Percentiles rank a stretch among this genome's conserved stretches.
These are phyloP conservation scores for Festucalex cinctus DNA, from an alignment of 2,113 vertebrate species.

Conservation along the genomic window DNA sequence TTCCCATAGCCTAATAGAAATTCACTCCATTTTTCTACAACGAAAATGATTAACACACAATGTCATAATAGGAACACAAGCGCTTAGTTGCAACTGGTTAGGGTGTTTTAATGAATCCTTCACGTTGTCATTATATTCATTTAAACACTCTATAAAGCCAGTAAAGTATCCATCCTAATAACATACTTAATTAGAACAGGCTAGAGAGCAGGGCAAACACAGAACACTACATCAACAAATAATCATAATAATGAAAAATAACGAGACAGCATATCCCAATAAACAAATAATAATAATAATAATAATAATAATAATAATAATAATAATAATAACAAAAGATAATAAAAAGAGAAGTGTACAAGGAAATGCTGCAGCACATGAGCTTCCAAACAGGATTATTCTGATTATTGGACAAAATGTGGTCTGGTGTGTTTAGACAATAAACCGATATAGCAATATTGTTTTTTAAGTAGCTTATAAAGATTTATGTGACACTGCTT, in stretches of 20 bases:
- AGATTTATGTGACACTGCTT: background rate
- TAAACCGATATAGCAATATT: slow-evolving; percentile 36
- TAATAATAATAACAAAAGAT: slow-evolving; percentile 75
- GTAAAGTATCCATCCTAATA: slow-evolving; percentile 99
- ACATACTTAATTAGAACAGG: slow-evolving; percentile 94
- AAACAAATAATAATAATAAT: slow-evolving; percentile 75
- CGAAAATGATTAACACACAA: slow-evolving; percentile 99
- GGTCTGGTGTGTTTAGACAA: slow-evolving; percentile 75
- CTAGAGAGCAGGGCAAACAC: slow-evolving; percentile 89
- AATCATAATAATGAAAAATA: slow-evolving; percentile 53
- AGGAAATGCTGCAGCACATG: slow-evolving; percentile 90
- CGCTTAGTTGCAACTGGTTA: slow-evolving; percentile 94
- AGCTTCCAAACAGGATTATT: slow-evolving; percentile 88
- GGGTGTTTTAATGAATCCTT: slow-evolving; percentile 80
- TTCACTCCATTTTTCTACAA: slow-evolving; percentile 99
- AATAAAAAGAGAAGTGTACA: slow-evolving; percentile 80
- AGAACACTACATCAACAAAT: slow-evolving; percentile 86
- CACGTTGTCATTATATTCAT: slow-evolving; percentile 79
- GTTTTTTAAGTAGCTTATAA: slow-evolving; percentile 19
- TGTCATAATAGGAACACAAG: slow-evolving; percentile 98
- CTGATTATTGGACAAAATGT: slow-evolving; percentile 86
- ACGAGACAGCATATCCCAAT: slow-evolving; percentile 73
- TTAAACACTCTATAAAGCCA: slow-evolving; percentile 98
- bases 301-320: slow-evolving; percentile 62
- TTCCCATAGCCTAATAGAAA: slow-evolving; percentile 98